phyloP scores from a whole-genome alignment of 1,140 invertebrate genomes.

The Trigoniulus corallinus region DNA sequence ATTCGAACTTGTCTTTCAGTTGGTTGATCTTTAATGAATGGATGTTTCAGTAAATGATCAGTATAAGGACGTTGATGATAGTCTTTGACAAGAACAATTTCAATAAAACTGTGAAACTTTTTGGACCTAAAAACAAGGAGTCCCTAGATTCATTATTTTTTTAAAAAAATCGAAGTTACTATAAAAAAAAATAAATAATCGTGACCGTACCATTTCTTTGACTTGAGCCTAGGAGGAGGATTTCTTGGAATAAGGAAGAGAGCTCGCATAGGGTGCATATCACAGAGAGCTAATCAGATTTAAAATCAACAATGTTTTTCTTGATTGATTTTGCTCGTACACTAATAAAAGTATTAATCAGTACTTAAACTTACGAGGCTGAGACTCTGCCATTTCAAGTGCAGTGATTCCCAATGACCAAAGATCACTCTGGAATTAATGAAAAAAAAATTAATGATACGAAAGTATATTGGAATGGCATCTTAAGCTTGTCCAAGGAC shows the following conservation, averaged over 20 bases:
- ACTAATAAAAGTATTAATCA: background rate
- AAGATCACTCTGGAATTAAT: constrained; percentile 55
- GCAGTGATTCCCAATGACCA: constrained; percentile 98
- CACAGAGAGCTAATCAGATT: constrained; percentile 38
- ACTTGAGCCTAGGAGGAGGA: constrained; percentile 87
- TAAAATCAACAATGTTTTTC: constrained; percentile 1
- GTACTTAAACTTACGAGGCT: constrained; percentile 63
- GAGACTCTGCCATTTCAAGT: constrained; percentile 99
- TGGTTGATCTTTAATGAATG: constrained; percentile 94
- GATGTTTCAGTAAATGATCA: constrained; percentile 91
- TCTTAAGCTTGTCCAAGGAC: too few species aligned
- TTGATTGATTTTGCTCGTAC: background rate
- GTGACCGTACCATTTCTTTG: constrained; percentile 74
- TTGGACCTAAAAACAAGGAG: constrained; percentile 47
- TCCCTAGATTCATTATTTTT: too few species aligned
- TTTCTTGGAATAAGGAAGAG: constrained; percentile 97
- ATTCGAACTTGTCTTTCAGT: constrained; percentile 94
- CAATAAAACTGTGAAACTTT: constrained; percentile 71
- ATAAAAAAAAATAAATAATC: constrained; percentile 7
- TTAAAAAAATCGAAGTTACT: constrained; percentile 1
- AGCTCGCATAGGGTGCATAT: constrained; percentile 98
- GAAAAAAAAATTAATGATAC: constrained; percentile 1
- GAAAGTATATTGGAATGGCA: too few species aligned
- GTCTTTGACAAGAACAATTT: constrained; percentile 43
- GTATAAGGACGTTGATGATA: constrained; percentile 96